phyloP scores from a whole-genome alignment of 2,888 invertebrate genomes.

The Rhogogaster chlorosoma region DNA sequence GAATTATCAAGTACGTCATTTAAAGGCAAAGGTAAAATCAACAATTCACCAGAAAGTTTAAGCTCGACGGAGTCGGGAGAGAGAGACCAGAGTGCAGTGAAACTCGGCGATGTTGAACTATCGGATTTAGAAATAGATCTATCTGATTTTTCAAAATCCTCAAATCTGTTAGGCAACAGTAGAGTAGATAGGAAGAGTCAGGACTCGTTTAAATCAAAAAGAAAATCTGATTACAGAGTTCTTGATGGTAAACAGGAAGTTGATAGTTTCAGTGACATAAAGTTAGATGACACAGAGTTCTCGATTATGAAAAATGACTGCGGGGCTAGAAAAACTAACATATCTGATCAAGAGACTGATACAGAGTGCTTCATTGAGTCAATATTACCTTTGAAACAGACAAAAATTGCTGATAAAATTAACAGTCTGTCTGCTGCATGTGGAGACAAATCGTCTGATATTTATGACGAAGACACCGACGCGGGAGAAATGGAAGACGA shows the following conservation, averaged over 20 bases:
- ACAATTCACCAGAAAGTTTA: not conserved
- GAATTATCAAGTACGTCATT: not conserved
- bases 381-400: not conserved
- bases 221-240: not conserved
- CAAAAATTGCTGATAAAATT: not conserved
- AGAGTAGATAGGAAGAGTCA: not conserved
- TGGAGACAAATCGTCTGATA: slow-evolving; percentile 1
- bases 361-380: slow-evolving; percentile 15
- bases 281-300: slow-evolving; percentile 2
- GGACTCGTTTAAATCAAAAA: not conserved
- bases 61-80: not conserved
- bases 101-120: slow-evolving; percentile 26
- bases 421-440: not conserved
- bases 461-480: slow-evolving; percentile 36
- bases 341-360: slow-evolving; percentile 42
- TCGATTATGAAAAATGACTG: slow-evolving; percentile 23
- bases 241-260: not conserved
- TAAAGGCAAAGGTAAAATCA: not conserved
- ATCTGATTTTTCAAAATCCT: slow-evolving; percentile 1
- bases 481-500: slow-evolving; percentile 22
- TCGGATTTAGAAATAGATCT: slow-evolving; percentile 41
- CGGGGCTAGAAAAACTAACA: not conserved
- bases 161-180: not conserved
- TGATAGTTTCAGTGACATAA: not conserved
- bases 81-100: not conserved